Percentiles rank a stretch among this genome's conserved stretches.
Evolutionary conservation across 2,888 invertebrate genomes (phyloP).

Genomic region (Cantharis flavilabris): DNA sequence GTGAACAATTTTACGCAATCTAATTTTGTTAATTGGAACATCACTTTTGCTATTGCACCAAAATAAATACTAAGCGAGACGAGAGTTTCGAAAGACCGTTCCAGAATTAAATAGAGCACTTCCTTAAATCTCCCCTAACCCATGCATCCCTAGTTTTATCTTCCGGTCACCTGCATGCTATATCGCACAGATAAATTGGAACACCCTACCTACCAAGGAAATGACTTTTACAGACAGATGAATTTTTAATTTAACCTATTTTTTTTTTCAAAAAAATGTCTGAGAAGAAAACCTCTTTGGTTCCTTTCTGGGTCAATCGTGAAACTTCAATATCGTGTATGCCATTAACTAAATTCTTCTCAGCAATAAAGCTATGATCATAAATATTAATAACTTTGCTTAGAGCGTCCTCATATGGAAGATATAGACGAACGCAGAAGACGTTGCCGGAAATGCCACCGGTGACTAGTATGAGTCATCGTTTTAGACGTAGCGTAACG

Average conservation of each 20-base stretch:
- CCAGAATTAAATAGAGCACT: background rate
- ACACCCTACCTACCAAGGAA: background rate
- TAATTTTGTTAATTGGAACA: constrained; percentile 9
- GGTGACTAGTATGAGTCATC: background rate
- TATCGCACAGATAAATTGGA: background rate
- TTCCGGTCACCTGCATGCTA: background rate
- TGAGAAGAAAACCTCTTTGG: background rate
- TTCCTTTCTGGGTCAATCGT: background rate
- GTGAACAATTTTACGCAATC: constrained; percentile 9
- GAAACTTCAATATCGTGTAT: background rate
- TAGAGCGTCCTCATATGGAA: background rate
- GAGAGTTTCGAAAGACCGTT: background rate
- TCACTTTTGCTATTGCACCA: constrained; percentile 9
- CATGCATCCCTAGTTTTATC: background rate
- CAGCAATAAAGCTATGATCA: background rate
- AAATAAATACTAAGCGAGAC: background rate
- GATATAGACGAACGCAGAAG: background rate
- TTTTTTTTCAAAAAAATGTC: background rate
- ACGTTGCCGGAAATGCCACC: background rate
- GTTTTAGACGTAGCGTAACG: background rate
- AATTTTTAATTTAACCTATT: background rate
- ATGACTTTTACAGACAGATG: background rate
- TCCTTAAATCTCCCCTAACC: background rate
- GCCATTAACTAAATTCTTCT: background rate
- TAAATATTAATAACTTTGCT: background rate